Conservation (phyloP, 2,797 vertebrate genomes). For the Rhynchonycteris naso region DNA sequence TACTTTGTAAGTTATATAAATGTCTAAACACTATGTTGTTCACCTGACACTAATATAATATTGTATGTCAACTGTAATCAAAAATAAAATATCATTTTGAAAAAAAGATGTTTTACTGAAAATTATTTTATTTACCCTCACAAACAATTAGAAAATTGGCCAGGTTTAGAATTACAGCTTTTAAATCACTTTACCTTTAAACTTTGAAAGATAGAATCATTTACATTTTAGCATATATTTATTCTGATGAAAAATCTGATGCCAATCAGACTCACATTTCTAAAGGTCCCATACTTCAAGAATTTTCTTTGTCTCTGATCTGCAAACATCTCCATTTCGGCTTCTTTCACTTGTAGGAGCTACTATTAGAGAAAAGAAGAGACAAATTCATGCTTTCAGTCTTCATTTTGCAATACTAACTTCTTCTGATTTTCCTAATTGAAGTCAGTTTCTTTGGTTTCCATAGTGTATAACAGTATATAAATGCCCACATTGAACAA, state of each 20-base stretch:
- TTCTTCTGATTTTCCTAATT: slow-evolving; percentile 29
- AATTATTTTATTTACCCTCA: background rate
- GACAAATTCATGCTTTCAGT: background rate
- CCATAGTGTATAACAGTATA: background rate
- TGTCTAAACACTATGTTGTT: too few relatives aligned
- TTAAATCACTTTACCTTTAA: background rate
- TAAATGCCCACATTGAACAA: slow-evolving; percentile 42
- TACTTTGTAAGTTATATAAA: too few relatives aligned
- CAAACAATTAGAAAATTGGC: background rate
- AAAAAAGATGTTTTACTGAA: background rate
- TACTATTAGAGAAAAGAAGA: background rate
- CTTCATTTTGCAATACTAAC: background rate
- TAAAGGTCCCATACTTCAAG: background rate
- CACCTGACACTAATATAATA: background rate
- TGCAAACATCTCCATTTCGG: background rate
- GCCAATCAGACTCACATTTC: background rate
- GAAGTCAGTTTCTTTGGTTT: slow-evolving; percentile 32
- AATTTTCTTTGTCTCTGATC: background rate
- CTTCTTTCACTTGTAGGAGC: background rate
- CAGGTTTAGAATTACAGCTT: background rate
- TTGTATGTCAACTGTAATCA: background rate
- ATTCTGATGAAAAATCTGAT: slow-evolving; percentile 28
- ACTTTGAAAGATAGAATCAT: background rate
- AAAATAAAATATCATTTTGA: background rate
- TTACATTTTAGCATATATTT: background rate